Percentiles rank a stretch among this genome's conserved stretches.
These are phyloP conservation scores for Orchestes rusci DNA, from an alignment of 2,888 invertebrate genomes.

Conservation along the genomic window DNA sequence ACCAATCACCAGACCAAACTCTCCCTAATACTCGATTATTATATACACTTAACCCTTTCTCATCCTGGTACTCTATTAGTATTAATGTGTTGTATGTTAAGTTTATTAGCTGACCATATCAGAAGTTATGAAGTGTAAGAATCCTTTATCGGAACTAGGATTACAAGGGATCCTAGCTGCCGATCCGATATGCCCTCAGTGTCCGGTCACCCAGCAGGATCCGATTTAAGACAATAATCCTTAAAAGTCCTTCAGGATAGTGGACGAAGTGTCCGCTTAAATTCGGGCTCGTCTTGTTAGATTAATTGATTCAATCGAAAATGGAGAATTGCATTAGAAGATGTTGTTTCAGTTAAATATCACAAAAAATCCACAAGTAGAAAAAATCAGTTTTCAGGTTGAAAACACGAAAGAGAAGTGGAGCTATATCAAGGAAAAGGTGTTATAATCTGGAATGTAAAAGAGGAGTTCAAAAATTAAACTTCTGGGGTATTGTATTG, in stretches of 20 bases:
- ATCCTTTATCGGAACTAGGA: constrained; percentile 25
- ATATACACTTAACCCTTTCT: constrained; percentile 17
- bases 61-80: constrained; percentile 7
- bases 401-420: no score
- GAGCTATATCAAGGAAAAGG: no score
- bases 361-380: no score
- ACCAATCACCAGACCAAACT: constrained; percentile 9
- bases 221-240: constrained; percentile 27
- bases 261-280: constrained; percentile 19
- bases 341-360: constrained; percentile 7
- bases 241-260: constrained; percentile 25
- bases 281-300: constrained; percentile 10
- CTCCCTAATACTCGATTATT: constrained; percentile 16
- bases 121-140: constrained; percentile 27
- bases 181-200: constrained; percentile 18
- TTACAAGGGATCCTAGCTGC: constrained; percentile 21
- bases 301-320: no score
- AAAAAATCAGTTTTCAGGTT: no score
- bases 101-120: constrained; percentile 25
- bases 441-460: no score
- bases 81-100: constrained; percentile 17
- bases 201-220: constrained; percentile 21
- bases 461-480: no score
- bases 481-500: no score
- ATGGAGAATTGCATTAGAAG: no score